These are phyloP conservation scores for Theristicus caerulescens DNA, from an alignment of 2,113 vertebrate species.

Conservation along the genomic window DNA sequence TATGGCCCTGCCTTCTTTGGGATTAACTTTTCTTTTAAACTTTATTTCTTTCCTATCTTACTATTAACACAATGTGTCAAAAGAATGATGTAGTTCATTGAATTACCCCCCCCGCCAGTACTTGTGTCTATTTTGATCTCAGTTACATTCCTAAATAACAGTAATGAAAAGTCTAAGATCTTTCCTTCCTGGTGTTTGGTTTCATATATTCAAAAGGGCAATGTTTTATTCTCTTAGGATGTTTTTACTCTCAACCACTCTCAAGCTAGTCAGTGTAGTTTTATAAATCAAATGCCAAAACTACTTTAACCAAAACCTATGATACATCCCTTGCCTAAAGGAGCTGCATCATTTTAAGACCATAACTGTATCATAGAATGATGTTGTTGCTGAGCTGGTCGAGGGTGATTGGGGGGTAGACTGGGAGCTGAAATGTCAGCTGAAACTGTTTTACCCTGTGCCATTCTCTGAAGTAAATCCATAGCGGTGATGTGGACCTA, in stretches of 20 bases:
- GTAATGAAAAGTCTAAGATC: neutral
- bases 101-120: neutral
- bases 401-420: neutral
- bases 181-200: neutral
- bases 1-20: neutral
- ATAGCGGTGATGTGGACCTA: neutral
- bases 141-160: neutral
- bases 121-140: neutral
- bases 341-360: neutral
- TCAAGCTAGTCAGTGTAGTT: neutral
- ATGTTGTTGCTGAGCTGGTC: neutral
- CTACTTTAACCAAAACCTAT: neutral
- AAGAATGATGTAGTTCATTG: neutral
- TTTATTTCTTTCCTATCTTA: neutral
- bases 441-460: neutral
- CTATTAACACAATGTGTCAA: neutral
- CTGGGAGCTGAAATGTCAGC: neutral
- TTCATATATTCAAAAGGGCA: neutral
- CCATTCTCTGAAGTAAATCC: neutral
- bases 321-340: neutral
- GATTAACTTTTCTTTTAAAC: neutral
- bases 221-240: neutral
- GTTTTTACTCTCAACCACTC: neutral
- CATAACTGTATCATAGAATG: neutral
- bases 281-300: slow-evolving; percentile 21